Base-by-base conservation (phyloP, 2,888 invertebrate genomes). In the Drosophila anomalipes region DNA sequence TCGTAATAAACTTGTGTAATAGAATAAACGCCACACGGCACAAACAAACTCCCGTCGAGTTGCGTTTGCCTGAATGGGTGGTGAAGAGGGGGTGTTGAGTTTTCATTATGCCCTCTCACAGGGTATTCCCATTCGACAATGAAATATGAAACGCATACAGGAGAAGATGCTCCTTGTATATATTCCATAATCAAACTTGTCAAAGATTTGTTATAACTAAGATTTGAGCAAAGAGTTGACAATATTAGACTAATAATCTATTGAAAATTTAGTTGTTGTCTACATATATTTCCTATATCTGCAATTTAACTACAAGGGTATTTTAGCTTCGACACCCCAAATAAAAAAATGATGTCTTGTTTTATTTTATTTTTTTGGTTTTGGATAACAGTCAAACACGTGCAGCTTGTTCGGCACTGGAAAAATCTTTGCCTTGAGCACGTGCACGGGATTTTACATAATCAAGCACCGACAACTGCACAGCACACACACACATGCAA, bases 381-480 rank as follows among this genome's bases (percentile, higher is more conserved):
- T 82, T 78, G 64, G 68, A 73, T 79, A 54, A 79, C 79, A 63
- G 66, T 63, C 77, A 64, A 62, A 79, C 87, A 88, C 88, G 91
- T 88, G 88, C 88, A 74, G 83, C 88, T 91, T 85, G 91, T 91
- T 89, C 79, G 82, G 74, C 88, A 88, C 92, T 91, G 89, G 90
- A 80, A 90, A 92, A 91, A 92, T 91, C 92, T 92, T 92, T 92
- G 84, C 91, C 91, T 92, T 88, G 81, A 90, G 92, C 92, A 92
- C 92, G 92, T 92, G 92, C 92, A 90, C 83, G 78, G 87, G 89
- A 91, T 92, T 91, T 87, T 90, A 90, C 91, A 90, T 91, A 92
- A 91, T 92, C 84, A 88, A 89, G 90, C 79, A 74, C 75, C 76
- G 83, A 81, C 80, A 76, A 73, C 74, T 73, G 79, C 83, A 83